A percentile compares a stretch with the other conserved stretches of the same genome.
phyloP scores from a whole-genome alignment of 2,888 invertebrate genomes.

The Pandemis heparana region DNA sequence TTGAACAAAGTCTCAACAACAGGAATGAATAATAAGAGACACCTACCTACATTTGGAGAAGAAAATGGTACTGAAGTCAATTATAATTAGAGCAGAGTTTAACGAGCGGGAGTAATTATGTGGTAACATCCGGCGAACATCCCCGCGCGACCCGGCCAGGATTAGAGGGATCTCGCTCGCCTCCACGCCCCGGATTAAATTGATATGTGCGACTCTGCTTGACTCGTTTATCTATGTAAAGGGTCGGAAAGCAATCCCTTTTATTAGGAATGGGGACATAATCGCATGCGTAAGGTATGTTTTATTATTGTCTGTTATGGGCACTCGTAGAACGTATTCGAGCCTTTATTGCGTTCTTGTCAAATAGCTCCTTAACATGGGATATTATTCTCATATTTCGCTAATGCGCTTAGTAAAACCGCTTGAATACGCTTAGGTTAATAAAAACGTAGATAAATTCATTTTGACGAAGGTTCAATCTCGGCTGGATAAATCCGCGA shows the following conservation, averaged over 20 bases:
- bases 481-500: conserved; percentile 48
- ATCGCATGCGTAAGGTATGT: conserved; percentile 68
- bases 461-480: conserved; percentile 43
- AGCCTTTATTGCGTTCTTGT: conserved; percentile 64
- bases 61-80: conserved; percentile 52
- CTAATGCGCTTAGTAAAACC: conserved; percentile 33
- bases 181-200: conserved; percentile 77
- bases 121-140: conserved; percentile 76
- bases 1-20: not conserved
- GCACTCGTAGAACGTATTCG: conserved; percentile 61
- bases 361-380: conserved; percentile 61
- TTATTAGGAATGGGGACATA: conserved; percentile 77
- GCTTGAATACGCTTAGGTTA: conserved; percentile 23
- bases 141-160: conserved; percentile 68
- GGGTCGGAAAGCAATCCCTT: conserved; percentile 77
- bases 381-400: conserved; percentile 21
- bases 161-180: conserved; percentile 77
- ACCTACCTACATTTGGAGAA: conserved; percentile 39
- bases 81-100: conserved; percentile 60
- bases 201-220: conserved; percentile 78
- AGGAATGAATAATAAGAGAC: conserved; percentile 14
- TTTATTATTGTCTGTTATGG: conserved; percentile 72
- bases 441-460: conserved; percentile 28
- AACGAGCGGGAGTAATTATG: conserved; percentile 76
- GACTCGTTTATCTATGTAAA: conserved; percentile 80